phyloP scores from a whole-genome alignment of 2,113 vertebrate genomes.

The Carettochelys insculpta region DNA sequence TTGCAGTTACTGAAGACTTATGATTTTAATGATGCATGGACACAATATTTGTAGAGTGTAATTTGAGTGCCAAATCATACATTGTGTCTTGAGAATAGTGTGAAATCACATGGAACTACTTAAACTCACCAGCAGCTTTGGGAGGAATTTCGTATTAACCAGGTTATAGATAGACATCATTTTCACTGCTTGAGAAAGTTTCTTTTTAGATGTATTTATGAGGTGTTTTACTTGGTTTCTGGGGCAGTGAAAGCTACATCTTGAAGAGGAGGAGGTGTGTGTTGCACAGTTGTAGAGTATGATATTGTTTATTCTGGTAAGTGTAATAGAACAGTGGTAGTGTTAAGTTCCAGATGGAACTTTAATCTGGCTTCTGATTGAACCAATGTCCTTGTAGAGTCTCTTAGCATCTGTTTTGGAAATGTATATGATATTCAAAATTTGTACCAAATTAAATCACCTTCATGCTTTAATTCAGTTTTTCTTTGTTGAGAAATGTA shows the following conservation, averaged over 20 bases:
- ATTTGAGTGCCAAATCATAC: neutral
- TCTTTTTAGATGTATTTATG: neutral
- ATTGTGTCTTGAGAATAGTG: neutral
- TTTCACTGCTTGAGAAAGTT: conserved; percentile 4
- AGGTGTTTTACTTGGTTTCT: conserved; percentile 28
- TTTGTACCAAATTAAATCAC: conserved; percentile 81
- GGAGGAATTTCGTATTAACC: neutral
- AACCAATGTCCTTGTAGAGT: conserved; percentile 79
- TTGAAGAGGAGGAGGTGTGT: conserved; percentile 41
- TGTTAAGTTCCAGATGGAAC: conserved; percentile 79
- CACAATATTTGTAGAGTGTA: neutral
- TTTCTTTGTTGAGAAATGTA: conserved; percentile 79
- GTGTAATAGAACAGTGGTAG: conserved; percentile 75
- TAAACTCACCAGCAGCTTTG: neutral
- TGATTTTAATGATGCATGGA: neutral
- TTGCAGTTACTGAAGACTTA: neutral
- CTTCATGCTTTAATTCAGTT: conserved; percentile 79
- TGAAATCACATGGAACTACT: neutral
- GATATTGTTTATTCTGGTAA: conserved; percentile 76
- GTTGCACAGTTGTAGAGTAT: conserved; percentile 48
- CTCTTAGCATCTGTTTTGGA: conserved; percentile 84
- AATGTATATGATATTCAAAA: conserved; percentile 82
- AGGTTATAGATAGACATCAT: neutral
- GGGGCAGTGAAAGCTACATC: conserved; percentile 11
- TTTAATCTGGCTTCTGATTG: conserved; percentile 82